Percentiles rank a stretch among this genome's conserved stretches.
These are phyloP conservation scores for Eulacestoma nigropectus DNA, from an alignment of 2,113 vertebrate genomes.

Conservation along the genomic window DNA sequence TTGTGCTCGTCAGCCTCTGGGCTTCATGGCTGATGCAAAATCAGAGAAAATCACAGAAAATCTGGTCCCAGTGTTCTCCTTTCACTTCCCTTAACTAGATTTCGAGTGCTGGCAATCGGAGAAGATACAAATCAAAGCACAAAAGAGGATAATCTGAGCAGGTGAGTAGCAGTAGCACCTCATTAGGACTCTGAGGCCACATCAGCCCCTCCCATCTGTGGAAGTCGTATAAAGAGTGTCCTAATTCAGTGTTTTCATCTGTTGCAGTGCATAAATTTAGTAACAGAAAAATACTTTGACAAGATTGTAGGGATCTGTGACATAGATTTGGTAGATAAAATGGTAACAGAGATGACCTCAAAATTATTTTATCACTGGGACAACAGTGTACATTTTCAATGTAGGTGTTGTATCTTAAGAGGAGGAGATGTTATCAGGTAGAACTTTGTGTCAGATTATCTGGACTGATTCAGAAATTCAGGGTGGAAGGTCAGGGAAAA, in stretches of 20 bases:
- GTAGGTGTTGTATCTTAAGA: not conserved
- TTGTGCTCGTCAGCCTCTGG: not conserved
- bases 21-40: not conserved
- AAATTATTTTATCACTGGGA: not conserved
- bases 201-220: not conserved
- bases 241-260: not conserved
- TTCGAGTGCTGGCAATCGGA: constrained; percentile 83
- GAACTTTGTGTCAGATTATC: not conserved
- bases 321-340: not conserved
- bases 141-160: constrained; percentile 69
- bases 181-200: not conserved
- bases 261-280: not conserved
- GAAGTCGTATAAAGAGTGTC: not conserved
- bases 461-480: not conserved
- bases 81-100: constrained; percentile 68
- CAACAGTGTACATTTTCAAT: not conserved
- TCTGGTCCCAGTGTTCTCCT: not conserved
- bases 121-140: constrained; percentile 51
- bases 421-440: not conserved
- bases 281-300: not conserved
- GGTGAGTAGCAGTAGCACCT: constrained; percentile 25
- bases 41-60: not conserved
- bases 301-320: not conserved
- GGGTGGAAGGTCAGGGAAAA: not conserved
- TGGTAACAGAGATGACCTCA: not conserved